Base-by-base conservation (phyloP, 2,888 invertebrate genomes). In the Oconnorella tubifera region DNA sequence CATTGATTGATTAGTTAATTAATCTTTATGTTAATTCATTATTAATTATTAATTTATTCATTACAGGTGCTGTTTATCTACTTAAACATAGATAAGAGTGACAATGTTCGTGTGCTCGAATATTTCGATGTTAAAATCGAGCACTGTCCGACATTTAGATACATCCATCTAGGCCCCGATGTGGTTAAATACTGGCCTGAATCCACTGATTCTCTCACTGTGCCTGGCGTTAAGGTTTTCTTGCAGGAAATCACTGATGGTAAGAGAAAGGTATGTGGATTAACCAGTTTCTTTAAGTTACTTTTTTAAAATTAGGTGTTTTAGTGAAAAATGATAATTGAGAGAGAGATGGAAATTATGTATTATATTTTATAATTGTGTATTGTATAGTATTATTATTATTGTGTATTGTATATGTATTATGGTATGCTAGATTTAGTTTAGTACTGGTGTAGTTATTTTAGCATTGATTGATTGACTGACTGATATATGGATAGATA, bases 41-140 rank as follows among this genome's bases (percentile, higher is more conserved):
- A n/a, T n/a, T n/a, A n/a, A n/a, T n/a, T n/a, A n/a, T n/a, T n/a
- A n/a, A n/a, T n/a, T n/a, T n/a, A n/a, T n/a, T n/a, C n/a, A n/a
- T n/a, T 23, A 6, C 27, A 89, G 86, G 88, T 97, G 76, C 87
- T 99, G 79, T 93, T 96, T 77, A 97, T 99, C 33, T 91, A 91
- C 76, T 93, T 99, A 82, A 90, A 99, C 83, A 89, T 92, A 58
- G 94, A 92, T 78, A 91, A 94, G 80, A 91, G 92, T 79, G 98
- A 99, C 82, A 97, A 99, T 84, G 89, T 90, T 76, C 88, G 98
- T 79, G 98, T 99, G 82, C 86, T 99, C 81, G 99, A 99, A 85
- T 99, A 97, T 91, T 99, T 99, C 84, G 98, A 97, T 75, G 89
- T 98, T 88, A 91, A 90, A 85, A 90, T 91, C 83, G 90, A 91